Evolutionary conservation across 2,113 vertebrate species (phyloP).

Genomic region (Reinhardtius hippoglossoides): DNA sequence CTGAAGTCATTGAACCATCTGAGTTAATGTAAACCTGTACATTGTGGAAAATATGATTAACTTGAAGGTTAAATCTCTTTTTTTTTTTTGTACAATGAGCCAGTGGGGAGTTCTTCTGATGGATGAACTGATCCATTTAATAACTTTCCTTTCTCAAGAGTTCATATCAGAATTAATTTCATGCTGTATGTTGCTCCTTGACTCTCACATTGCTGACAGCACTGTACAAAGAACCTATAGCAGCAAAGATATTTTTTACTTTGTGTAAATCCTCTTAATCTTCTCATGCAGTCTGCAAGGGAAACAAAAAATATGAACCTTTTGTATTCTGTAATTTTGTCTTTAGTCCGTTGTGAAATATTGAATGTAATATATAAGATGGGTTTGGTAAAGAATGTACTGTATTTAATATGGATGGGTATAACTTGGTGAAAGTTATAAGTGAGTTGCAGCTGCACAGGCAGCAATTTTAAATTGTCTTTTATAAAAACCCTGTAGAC

Average conservation of each 20-base stretch:
- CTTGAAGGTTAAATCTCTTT: neutral
- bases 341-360: conserved; percentile 1
- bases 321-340: conserved; percentile 4
- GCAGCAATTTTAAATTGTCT: neutral
- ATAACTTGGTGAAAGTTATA: neutral
- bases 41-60: neutral
- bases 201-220: neutral
- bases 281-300: too few relatives aligned
- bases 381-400: conserved; percentile 28
- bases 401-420: neutral
- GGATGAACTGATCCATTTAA: too few relatives aligned
- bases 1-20: neutral
- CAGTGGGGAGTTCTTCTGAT: neutral
- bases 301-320: too few relatives aligned
- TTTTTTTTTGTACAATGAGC: neutral
- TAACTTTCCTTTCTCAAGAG: too few relatives aligned
- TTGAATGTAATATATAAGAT: conserved; percentile 48
- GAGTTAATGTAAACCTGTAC: neutral
- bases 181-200: neutral
- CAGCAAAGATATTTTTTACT: neutral
- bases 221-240: neutral
- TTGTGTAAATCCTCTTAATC: too few relatives aligned
- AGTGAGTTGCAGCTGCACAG: neutral
- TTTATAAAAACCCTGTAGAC: conserved; percentile 6
- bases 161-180: neutral